A percentile compares a stretch with the other conserved stretches of the same genome.
Conservation (phyloP, 1,140 invertebrate species). For the Saccostrea glomerata region DNA sequence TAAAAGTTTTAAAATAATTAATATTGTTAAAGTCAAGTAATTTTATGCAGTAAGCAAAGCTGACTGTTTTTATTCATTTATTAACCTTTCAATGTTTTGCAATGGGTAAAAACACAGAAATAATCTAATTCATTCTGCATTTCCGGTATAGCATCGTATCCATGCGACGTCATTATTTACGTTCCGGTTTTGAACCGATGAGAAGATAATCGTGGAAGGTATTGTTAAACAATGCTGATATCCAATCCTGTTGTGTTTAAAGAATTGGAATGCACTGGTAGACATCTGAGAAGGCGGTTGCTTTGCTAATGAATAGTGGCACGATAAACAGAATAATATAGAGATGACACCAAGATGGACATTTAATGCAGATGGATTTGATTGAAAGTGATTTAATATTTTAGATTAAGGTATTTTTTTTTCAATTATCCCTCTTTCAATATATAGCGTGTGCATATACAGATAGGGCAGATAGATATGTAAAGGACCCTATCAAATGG, state of each 20-base stretch:
- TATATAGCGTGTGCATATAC: no score
- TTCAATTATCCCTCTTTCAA: no score
- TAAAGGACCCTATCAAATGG: no score
- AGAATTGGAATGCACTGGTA: neutral
- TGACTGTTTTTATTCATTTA: no score
- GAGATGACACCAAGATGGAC: neutral
- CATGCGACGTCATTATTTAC: constrained; percentile 36
- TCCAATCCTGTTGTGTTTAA: constrained; percentile 9
- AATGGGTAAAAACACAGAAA: no score
- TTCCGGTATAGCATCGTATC: constrained; percentile 11
- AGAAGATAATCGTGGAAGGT: constrained; percentile 24
- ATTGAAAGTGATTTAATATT: no score
- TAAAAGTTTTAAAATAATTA: no score
- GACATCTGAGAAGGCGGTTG: neutral
- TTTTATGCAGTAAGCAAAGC: no score
- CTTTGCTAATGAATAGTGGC: neutral
- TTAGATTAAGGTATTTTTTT: no score
- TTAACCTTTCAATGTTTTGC: no score
- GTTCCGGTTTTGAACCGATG: constrained; percentile 22
- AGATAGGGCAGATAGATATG: no score
- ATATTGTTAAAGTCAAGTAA: no score
- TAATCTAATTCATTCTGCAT: neutral
- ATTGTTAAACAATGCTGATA: constrained; percentile 30
- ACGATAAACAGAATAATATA: neutral
- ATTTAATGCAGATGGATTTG: neutral